A percentile compares a stretch with the other conserved stretches of the same genome.
Conservation (phyloP, 2,113 vertebrate species). For the Neotoma lepida region DNA sequence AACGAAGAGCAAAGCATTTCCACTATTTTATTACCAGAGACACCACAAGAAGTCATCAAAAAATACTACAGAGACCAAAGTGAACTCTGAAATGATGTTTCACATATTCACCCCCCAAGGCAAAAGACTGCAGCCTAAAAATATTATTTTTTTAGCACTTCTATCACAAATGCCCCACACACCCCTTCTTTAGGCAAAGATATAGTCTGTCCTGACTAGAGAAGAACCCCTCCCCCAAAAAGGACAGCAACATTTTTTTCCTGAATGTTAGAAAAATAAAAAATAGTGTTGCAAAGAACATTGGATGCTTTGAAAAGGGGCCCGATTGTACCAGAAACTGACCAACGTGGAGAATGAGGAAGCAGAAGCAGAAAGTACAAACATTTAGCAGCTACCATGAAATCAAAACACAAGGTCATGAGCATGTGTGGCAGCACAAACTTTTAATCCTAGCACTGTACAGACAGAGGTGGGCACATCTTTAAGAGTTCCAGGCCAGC, state of each 20-base stretch:
- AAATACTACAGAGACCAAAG: background rate
- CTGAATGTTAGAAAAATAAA: constrained; percentile 1
- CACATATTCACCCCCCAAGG: background rate
- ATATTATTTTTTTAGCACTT: constrained; percentile 34
- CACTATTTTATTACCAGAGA: constrained; percentile 19
- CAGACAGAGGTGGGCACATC: too few relatives aligned
- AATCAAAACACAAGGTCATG: constrained; percentile 63
- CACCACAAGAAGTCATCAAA: background rate
- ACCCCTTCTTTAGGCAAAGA: background rate
- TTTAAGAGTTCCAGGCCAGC: background rate
- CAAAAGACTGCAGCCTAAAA: constrained; percentile 43
- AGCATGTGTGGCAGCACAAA: background rate
- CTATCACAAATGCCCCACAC: background rate
- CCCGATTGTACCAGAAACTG: background rate
- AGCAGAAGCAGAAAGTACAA: background rate
- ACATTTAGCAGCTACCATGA: constrained; percentile 47
- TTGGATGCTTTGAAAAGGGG: background rate
- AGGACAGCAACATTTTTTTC: constrained; percentile 30
- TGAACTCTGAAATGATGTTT: constrained; percentile 53
- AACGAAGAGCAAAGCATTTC: constrained; percentile 37
- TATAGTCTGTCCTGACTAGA: background rate
- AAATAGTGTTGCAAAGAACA: constrained; percentile 27
- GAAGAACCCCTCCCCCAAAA: background rate
- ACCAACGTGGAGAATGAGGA: background rate
- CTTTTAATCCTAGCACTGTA: background rate